These are phyloP conservation scores for Chelon labrosus DNA, from an alignment of 2,797 vertebrate genomes.

Conservation along the genomic window DNA sequence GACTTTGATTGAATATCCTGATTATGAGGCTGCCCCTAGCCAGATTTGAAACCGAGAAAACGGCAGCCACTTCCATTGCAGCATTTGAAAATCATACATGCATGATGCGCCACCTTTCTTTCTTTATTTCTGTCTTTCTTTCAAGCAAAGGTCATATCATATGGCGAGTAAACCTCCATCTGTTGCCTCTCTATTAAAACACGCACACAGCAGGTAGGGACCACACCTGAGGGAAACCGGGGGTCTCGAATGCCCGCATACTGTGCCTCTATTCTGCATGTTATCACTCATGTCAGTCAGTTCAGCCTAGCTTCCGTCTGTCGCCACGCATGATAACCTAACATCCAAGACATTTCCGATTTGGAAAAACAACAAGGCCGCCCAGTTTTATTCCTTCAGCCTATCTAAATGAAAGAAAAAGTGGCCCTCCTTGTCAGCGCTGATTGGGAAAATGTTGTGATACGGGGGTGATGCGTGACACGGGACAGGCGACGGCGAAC, in stretches of 20 bases:
- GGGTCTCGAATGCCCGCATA: conserved; percentile 26
- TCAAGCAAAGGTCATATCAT: conserved; percentile 1
- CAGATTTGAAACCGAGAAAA: background rate
- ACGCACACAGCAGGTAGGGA: conserved; percentile 22
- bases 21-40: background rate
- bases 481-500: conserved; percentile 59
- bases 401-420: conserved; percentile 63
- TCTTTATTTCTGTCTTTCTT: background rate
- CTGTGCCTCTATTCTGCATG: conserved; percentile 30
- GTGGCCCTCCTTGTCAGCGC: conserved; percentile 63
- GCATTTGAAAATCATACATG: background rate
- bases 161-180: background rate
- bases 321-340: conserved; percentile 41
- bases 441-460: conserved; percentile 72
- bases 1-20: no score
- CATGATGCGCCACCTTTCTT: background rate
- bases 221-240: conserved; percentile 49
- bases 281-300: conserved; percentile 59
- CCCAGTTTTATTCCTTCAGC: conserved; percentile 46
- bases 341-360: background rate
- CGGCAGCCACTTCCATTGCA: no score
- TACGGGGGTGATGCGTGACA: conserved; percentile 49
- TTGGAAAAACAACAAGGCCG: conserved; percentile 42
- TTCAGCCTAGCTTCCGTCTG: conserved; percentile 57
- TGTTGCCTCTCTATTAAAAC: background rate